Base-by-base conservation (phyloP, 2,113 vertebrate species). In the Urocolius indicus region DNA sequence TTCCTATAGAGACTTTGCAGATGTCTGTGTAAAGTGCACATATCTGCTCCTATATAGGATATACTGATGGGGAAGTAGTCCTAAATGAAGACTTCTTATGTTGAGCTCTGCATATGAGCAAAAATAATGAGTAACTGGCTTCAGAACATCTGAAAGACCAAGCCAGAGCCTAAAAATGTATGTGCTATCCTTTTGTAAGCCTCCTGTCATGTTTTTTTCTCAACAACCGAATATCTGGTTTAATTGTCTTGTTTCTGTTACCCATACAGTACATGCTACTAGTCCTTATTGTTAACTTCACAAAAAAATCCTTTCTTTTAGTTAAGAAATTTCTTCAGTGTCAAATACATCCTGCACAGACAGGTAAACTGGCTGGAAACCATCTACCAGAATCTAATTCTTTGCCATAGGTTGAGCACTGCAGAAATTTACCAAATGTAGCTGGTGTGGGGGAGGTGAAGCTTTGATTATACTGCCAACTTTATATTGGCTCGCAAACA, bases 381-480 rank as follows among this genome's bases (percentile, higher is more conserved):
- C 19, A 66, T 38, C 34, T 88, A 12, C 19, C 30, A 76, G 34
- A 45, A 41, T 82, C 81, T 67, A 43, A 45, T 65, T 52, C 29
- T 72, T 75, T 94, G 21, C 66, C 52, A 21, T 68, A 8, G 9
- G 18, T 63, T 36, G 78, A 69, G 54, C 54, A 29, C 62, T 58
- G 48, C 48, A 84, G 72, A 84, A 93, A 36, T 51, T 21, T 34
- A 54, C 38, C 38, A 41, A 41, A 41, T 41, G 38, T 12, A 41
- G n/a, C n/a, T n/a, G n/a, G n/a, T n/a, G n/a, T n/a, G n/a, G n/a
- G n/a, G 38, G 38, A 12, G 38, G 38, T 9, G 38, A 41, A 41
- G 38, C 38, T 41, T 95, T 84, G 74, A 78, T 82, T 94, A 15
- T 68, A 32, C 66, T 94, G 89, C 80, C 77, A 92, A 30, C 20